A percentile compares a stretch with the other conserved stretches of the same genome.
phyloP scores from a whole-genome alignment of 2,113 vertebrate genomes.

The Ammodytes dubius region DNA sequence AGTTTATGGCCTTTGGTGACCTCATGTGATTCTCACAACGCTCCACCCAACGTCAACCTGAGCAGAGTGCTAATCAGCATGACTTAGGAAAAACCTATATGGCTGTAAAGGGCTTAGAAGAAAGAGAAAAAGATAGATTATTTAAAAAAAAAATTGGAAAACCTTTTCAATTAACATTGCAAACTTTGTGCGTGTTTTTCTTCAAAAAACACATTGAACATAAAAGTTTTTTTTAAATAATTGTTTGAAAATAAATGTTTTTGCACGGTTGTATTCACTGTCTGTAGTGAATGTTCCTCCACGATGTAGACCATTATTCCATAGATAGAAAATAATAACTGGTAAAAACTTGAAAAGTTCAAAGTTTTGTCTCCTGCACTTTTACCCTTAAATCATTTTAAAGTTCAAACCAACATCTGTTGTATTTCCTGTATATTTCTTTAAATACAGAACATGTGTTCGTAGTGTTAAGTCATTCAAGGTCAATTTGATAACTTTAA shows the following conservation, averaged over 20 bases:
- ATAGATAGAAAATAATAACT: background rate
- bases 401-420: background rate
- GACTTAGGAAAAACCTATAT: no score
- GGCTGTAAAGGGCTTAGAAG: no score
- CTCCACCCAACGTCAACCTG: background rate
- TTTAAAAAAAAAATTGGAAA: no score
- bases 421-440: background rate
- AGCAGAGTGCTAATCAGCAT: background rate
- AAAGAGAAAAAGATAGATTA: no score
- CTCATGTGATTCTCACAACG: conserved; percentile 3
- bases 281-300: background rate
- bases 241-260: background rate
- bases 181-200: no score
- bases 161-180: no score
- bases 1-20: conserved; percentile 19
- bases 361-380: background rate
- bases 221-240: no score
- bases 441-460: background rate
- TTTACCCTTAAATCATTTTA: background rate
- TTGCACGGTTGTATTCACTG: background rate
- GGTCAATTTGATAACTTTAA: background rate
- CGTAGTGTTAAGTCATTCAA: background rate
- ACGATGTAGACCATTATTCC: background rate
- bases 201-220: no score
- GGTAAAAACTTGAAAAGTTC: no score